Evolutionary conservation across 2,113 vertebrate species (phyloP).

Genomic region (Thamnophis sirtalis): DNA sequence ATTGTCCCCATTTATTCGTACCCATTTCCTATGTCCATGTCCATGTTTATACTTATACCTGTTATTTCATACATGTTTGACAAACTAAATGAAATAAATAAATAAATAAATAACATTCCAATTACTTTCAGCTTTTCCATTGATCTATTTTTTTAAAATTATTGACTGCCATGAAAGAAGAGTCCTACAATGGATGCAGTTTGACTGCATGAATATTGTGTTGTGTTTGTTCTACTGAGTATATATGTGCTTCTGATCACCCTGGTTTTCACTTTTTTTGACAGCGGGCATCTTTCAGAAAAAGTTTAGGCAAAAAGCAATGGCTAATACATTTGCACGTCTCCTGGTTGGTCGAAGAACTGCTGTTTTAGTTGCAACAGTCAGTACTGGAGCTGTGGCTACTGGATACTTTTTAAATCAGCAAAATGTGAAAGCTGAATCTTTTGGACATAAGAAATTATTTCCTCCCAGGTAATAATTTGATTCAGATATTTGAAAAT

Average conservation of each 20-base stretch:
- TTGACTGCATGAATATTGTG: neutral
- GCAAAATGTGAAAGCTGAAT: constrained; percentile 67
- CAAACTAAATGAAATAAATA: no score
- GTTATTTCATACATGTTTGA: no score
- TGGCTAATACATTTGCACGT: constrained; percentile 83
- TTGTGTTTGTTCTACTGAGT: neutral
- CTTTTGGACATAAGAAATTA: constrained; percentile 71
- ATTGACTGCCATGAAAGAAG: neutral
- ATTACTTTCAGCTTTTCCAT: neutral
- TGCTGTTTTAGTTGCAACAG: constrained; percentile 73
- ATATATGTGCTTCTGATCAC: neutral
- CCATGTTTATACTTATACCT: no score
- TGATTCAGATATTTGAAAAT: neutral
- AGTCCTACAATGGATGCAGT: neutral
- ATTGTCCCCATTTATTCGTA: no score
- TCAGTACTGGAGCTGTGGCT: constrained; percentile 76
- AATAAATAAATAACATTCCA: neutral
- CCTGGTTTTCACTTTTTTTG: neutral
- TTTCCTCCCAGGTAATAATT: constrained; percentile 81
- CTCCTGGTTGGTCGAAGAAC: constrained; percentile 78
- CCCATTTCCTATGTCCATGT: no score
- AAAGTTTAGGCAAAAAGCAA: constrained; percentile 48
- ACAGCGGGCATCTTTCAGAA: constrained; percentile 34
- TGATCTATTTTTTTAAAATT: neutral
- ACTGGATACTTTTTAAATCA: constrained; percentile 78